Percentiles rank a stretch among this genome's conserved stretches.
These are phyloP conservation scores for Sinocyclocheilus maitianheensis DNA, from an alignment of 2,113 vertebrate genomes.

Conservation along the genomic window DNA sequence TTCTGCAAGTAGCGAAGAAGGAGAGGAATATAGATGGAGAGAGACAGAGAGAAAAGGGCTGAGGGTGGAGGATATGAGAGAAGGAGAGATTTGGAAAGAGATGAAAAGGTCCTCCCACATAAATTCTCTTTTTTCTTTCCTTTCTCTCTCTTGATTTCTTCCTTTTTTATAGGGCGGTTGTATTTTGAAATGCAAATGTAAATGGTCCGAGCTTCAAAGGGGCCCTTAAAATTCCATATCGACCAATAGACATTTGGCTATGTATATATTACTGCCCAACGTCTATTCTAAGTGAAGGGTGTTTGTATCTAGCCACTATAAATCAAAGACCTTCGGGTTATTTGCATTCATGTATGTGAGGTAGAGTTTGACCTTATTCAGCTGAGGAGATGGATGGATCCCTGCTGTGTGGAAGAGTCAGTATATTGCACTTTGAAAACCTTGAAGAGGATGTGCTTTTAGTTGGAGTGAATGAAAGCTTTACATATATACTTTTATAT, in stretches of 20 bases:
- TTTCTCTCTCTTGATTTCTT: conserved; percentile 19
- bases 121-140: conserved; percentile 6
- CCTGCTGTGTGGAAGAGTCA: conserved; percentile 14
- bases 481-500: not conserved
- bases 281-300: conserved; percentile 28
- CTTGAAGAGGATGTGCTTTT: conserved; percentile 29
- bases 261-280: conserved; percentile 20
- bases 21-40: conserved; percentile 51
- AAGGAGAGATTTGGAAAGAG: conserved; percentile 60
- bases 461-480: conserved; percentile 27
- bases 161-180: conserved; percentile 2
- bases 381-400: conserved; percentile 51
- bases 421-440: conserved; percentile 23
- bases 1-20: conserved; percentile 48
- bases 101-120: conserved; percentile 41
- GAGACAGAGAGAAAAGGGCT: conserved; percentile 21
- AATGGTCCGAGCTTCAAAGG: conserved; percentile 53
- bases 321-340: conserved; percentile 47
- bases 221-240: conserved; percentile 40
- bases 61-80: conserved; percentile 52
- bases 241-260: conserved; percentile 39
- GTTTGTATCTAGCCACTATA: conserved; percentile 36
- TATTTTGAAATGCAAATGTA: conserved; percentile 57
- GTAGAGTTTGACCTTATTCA: conserved; percentile 54
- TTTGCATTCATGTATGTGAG: conserved; percentile 54